phyloP scores from a whole-genome alignment of 2,888 invertebrate genomes.

The Lissonota sp. region DNA sequence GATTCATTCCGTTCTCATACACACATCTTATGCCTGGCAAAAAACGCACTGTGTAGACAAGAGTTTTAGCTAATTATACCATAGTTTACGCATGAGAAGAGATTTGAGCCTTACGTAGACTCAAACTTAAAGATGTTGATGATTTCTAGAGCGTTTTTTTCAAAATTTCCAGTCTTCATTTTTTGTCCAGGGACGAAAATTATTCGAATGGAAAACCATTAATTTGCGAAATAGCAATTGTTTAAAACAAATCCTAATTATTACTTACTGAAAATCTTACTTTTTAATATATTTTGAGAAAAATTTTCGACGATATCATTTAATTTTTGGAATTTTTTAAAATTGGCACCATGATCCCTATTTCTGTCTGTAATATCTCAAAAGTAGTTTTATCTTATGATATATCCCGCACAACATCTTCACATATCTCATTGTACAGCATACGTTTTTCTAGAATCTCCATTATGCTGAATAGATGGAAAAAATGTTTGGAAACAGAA shows the following conservation, averaged over 20 bases:
- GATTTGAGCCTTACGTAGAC: not conserved
- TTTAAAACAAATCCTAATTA: no score
- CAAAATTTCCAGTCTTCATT: no score
- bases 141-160: no score
- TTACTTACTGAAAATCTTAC: no score
- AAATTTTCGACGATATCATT: no score
- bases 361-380: not conserved
- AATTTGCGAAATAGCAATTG: no score
- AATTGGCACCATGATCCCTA: no score
- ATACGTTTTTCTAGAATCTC: not conserved
- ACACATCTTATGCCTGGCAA: constrained; percentile 23
- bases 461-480: not conserved
- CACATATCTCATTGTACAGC: constrained; percentile 27
- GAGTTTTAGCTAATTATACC: not conserved
- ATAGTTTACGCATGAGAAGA: constrained; percentile 32
- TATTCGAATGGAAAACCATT: no score
- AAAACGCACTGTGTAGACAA: constrained; percentile 12
- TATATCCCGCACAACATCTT: constrained; percentile 13
- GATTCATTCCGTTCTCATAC: constrained; percentile 17
- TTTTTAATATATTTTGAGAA: no score
- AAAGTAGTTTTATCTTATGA: not conserved
- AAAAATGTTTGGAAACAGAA: constrained; percentile 5
- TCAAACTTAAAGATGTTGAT: no score
- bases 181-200: no score
- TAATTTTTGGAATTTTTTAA: no score